These are phyloP conservation scores for Drosophila subpulchrella DNA, from an alignment of 1,140 invertebrate genomes.

Conservation along the genomic window DNA sequence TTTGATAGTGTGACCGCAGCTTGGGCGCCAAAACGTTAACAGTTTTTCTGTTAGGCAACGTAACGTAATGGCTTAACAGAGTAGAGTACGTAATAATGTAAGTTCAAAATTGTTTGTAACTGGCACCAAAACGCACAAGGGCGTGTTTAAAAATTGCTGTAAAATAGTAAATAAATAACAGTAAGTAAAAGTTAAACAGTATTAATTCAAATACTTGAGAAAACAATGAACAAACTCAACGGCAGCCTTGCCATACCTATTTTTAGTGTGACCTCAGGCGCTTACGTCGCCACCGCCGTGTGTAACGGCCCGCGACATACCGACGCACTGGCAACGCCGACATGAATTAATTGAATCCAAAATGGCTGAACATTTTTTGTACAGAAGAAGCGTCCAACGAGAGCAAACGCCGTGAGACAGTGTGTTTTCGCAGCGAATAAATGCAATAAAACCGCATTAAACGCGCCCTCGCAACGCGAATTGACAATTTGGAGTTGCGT, in stretches of 20 bases:
- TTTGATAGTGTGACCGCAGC: background rate
- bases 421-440: slow-evolving; percentile 65
- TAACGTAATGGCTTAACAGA: slow-evolving; percentile 2
- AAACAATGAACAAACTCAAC: background rate
- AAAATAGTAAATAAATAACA: background rate
- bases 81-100: too few species aligned
- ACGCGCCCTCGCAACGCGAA: slow-evolving; percentile 41
- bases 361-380: slow-evolving; percentile 73
- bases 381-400: slow-evolving; percentile 71
- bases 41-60: too few species aligned
- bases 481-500: slow-evolving; percentile 16
- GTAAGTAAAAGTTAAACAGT: too few species aligned
- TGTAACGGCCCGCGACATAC: background rate
- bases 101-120: background rate
- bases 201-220: background rate
- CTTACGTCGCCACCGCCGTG: background rate
- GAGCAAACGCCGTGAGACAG: slow-evolving; percentile 70
- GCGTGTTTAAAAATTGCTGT: fast-evolving
- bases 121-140: background rate
- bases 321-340: slow-evolving; percentile 21
- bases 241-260: background rate
- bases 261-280: slow-evolving; percentile 9
- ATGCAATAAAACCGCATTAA: slow-evolving; percentile 52
- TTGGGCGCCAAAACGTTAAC: background rate
- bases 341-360: slow-evolving; percentile 61